These are phyloP conservation scores for Bombus waltoni DNA, from an alignment of 1,140 invertebrate species.

Conservation along the genomic window DNA sequence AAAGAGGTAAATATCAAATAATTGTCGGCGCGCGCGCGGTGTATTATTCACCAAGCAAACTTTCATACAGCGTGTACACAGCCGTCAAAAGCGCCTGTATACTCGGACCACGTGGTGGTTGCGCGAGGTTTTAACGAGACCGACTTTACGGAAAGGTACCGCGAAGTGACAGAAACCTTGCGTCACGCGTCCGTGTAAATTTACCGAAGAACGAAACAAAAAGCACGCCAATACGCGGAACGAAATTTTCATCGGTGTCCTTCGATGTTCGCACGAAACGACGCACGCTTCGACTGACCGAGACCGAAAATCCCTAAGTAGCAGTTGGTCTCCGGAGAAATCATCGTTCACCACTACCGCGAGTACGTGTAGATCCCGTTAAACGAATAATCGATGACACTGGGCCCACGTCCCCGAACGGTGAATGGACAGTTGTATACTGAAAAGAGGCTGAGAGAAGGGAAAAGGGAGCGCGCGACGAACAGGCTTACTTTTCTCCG, in stretches of 20 bases:
- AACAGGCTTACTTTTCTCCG: slow-evolving; percentile 4
- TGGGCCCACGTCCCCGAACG: slow-evolving; percentile 34
- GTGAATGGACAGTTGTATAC: slow-evolving; percentile 28
- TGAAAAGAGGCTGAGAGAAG: background rate
- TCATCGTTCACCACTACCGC: slow-evolving; percentile 28
- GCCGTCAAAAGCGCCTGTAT: background rate
- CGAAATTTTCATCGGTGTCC: background rate
- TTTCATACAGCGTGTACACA: background rate
- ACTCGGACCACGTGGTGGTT: slow-evolving; percentile 30
- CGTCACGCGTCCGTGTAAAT: slow-evolving; percentile 15
- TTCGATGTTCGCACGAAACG: slow-evolving; percentile 32
- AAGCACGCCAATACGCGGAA: background rate
- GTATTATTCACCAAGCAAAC: background rate
- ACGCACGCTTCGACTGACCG: slow-evolving; percentile 50
- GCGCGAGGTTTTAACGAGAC: background rate
- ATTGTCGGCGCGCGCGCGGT: too few species aligned
- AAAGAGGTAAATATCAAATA: background rate
- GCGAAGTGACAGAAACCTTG: background rate
- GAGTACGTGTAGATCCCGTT: slow-evolving; percentile 56
- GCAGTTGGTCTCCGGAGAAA: slow-evolving; percentile 39
- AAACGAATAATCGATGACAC: slow-evolving; percentile 67
- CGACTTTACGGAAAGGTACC: background rate
- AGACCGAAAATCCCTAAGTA: slow-evolving; percentile 38
- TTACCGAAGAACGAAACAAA: background rate
- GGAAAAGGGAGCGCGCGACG: background rate